These are phyloP conservation scores for Microctenopoma steveboyesi DNA, from an alignment of 2,797 vertebrate species.

Conservation along the genomic window DNA sequence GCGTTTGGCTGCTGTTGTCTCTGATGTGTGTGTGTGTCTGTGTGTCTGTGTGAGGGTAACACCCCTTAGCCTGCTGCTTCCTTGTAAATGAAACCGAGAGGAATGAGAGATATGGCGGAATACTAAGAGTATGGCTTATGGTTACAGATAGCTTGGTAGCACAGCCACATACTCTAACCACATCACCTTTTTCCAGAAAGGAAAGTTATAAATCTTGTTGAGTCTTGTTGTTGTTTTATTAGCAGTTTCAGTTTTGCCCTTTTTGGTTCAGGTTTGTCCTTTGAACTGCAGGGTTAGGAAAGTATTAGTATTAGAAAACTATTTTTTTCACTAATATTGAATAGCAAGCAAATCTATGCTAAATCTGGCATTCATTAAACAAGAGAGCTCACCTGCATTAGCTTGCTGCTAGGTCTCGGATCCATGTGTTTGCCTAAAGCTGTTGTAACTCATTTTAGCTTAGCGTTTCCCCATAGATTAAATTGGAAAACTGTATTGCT, in stretches of 20 bases:
- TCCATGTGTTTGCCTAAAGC: slow-evolving; percentile 17
- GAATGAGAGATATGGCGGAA: too few species aligned
- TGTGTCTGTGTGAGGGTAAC: slow-evolving; percentile 16
- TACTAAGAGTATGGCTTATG: background rate
- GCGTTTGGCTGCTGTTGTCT: background rate
- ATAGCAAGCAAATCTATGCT: too few species aligned
- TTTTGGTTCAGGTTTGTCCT: too few species aligned
- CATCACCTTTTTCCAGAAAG: background rate
- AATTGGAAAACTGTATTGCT: slow-evolving; percentile 8
- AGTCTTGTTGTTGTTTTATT: too few species aligned
- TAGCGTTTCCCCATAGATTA: slow-evolving; percentile 37
- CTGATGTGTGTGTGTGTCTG: background rate
- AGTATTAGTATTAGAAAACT: too few species aligned
- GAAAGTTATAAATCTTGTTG: too few species aligned
- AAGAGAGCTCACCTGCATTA: slow-evolving; percentile 24
- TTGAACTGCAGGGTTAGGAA: too few species aligned
- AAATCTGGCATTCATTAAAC: background rate
- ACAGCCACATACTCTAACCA: background rate
- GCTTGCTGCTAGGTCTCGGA: background rate
- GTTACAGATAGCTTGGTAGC: background rate
- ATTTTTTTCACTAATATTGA: too few species aligned
- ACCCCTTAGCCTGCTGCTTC: slow-evolving; percentile 9
- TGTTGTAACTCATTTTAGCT: background rate
- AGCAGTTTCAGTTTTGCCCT: too few species aligned
- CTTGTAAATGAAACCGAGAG: slow-evolving; percentile 35